phyloP scores from a whole-genome alignment of 2,797 vertebrate genomes.

The Coluber constrictor region DNA sequence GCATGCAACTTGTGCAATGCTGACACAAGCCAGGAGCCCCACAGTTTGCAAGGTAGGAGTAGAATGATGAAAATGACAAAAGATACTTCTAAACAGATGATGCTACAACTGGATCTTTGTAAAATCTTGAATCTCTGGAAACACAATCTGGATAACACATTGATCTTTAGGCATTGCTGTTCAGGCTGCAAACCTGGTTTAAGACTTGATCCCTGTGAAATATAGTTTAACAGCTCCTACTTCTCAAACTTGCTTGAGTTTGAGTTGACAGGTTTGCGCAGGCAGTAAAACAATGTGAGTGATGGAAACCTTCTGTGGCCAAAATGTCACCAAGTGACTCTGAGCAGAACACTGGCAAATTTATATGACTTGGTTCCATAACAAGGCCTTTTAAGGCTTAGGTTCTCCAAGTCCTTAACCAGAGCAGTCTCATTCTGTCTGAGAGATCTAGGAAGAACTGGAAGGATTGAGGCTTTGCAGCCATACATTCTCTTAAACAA shows the following conservation, averaged over 20 bases:
- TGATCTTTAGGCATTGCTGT: background rate
- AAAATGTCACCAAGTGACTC: background rate
- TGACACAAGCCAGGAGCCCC: background rate
- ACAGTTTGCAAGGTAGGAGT: background rate
- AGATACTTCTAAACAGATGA: background rate
- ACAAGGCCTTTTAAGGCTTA: conserved; percentile 1
- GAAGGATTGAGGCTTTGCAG: background rate
- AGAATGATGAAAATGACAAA: background rate
- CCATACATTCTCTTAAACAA: background rate
- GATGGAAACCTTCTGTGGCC: background rate
- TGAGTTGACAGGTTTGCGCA: background rate
- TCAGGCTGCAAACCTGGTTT: background rate
- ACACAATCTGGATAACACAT: background rate
- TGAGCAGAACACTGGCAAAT: conserved; percentile 23
- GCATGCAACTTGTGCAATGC: background rate
- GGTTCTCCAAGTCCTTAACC: background rate
- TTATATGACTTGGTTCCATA: background rate
- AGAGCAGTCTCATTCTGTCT: background rate
- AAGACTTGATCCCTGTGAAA: background rate
- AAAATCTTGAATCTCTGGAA: background rate
- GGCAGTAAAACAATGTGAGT: rapidly evolving
- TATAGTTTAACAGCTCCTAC: conserved; percentile 17
- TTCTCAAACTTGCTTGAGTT: background rate
- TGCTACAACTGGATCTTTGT: background rate
- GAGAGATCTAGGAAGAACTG: background rate